These are phyloP conservation scores for Oreochromis tanganicae DNA, from an alignment of 2,113 vertebrate species.

Conservation along the genomic window DNA sequence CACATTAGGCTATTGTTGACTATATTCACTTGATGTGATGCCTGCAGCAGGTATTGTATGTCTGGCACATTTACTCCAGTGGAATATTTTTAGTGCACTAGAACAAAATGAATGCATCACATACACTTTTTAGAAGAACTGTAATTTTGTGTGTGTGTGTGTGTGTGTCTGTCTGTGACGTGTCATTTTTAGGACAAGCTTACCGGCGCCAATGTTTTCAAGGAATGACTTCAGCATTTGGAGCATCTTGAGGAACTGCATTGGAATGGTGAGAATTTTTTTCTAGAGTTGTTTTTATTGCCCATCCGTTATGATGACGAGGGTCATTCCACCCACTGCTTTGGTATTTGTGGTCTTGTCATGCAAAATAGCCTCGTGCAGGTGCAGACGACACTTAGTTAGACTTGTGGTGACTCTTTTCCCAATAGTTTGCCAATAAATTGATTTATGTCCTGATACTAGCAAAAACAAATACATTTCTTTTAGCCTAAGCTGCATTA, in stretches of 20 bases:
- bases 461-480: neutral
- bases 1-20: conserved; percentile 8
- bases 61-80: conserved; percentile 1
- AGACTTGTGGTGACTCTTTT: neutral
- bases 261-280: conserved; percentile 86
- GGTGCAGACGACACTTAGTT: neutral
- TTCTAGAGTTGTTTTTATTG: neutral
- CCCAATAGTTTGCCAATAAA: neutral
- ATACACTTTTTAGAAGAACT: neutral
- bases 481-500: neutral
- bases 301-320: neutral
- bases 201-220: conserved; percentile 97
- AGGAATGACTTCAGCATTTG: conserved; percentile 99
- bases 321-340: neutral
- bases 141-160: neutral
- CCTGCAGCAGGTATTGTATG: conserved; percentile 5
- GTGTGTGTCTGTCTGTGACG: neutral
- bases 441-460: neutral
- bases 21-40: conserved; percentile 11
- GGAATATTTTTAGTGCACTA: neutral
- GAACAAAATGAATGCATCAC: neutral
- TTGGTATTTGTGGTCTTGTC: neutral
- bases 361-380: neutral
- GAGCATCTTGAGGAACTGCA: conserved; percentile 98
- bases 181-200: conserved; percentile 78